Conservation (phyloP, 2,888 invertebrate genomes). For the Ceraclea dissimilis region DNA sequence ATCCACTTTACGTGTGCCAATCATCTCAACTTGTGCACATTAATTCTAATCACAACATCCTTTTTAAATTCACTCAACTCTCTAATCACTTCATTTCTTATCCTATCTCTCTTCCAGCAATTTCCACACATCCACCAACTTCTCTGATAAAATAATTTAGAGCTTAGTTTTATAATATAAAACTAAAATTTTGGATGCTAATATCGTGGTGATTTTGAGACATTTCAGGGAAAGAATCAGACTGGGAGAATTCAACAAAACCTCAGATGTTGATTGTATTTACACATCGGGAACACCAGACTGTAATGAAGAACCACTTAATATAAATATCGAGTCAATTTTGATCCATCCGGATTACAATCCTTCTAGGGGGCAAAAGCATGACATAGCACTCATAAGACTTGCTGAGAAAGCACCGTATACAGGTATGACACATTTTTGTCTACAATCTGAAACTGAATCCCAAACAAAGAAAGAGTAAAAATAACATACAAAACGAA, state of each 20-base stretch:
- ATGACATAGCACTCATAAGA: conserved; percentile 45
- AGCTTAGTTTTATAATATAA: too few species aligned
- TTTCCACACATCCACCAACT: too few species aligned
- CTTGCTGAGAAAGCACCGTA: conserved; percentile 35
- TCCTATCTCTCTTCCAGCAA: too few species aligned
- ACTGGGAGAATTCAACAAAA: conserved; percentile 44
- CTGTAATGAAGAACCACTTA: conserved; percentile 37
- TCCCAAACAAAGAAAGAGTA: background rate
- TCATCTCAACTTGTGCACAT: too few species aligned
- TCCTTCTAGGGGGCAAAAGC: conserved; percentile 32
- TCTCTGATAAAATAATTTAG: too few species aligned
- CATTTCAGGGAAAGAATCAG: conserved; percentile 29
- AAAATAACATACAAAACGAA: too few species aligned
- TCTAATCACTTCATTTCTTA: too few species aligned
- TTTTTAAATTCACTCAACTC: too few species aligned
- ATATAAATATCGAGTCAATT: conserved; percentile 36
- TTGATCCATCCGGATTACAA: conserved; percentile 40
- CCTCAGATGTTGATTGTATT: conserved; percentile 37
- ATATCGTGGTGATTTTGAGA: too few species aligned
- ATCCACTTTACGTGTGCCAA: too few species aligned
- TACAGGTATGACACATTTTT: conserved; percentile 36
- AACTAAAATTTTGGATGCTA: too few species aligned
- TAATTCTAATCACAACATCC: too few species aligned
- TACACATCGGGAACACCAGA: conserved; percentile 31
- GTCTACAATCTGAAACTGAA: background rate